These are phyloP conservation scores for Eristalis arbustorum DNA, from an alignment of 2,888 invertebrate species.

Conservation along the genomic window DNA sequence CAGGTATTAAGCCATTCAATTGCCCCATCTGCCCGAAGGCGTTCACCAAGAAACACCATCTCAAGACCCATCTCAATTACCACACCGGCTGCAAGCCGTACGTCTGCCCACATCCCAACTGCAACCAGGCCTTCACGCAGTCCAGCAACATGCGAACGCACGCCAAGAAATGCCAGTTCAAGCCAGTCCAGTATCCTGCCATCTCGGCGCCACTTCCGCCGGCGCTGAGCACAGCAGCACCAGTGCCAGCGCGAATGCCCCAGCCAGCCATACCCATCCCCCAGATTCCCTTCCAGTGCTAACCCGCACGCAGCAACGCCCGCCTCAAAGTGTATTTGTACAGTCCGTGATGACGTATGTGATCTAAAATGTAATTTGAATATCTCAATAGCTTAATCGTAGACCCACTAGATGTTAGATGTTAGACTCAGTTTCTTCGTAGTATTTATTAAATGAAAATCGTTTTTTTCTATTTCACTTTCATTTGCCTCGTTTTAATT, in stretches of 20 bases:
- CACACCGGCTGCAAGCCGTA: slow-evolving; percentile 92
- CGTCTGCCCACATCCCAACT: slow-evolving; percentile 84
- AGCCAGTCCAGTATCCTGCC: slow-evolving; percentile 74
- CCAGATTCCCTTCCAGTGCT: slow-evolving; percentile 53
- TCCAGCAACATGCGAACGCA: slow-evolving; percentile 94
- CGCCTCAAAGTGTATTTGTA: not conserved
- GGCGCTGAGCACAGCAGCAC: slow-evolving; percentile 9
- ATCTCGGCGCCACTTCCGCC: slow-evolving; percentile 27
- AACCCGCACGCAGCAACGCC: not conserved
- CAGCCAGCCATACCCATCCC: slow-evolving; percentile 26
- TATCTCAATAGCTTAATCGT: slow-evolving; percentile 50
- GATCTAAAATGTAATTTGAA: slow-evolving; percentile 62
- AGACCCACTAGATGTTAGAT: slow-evolving; percentile 7
- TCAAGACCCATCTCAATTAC: slow-evolving; percentile 91
- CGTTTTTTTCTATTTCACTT: slow-evolving; percentile 21
- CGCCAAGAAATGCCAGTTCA: slow-evolving; percentile 86
- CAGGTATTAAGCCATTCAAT: slow-evolving; percentile 88
- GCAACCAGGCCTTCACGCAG: slow-evolving; percentile 89
- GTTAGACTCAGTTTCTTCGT: not conserved
- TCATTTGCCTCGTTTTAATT: slow-evolving; percentile 11
- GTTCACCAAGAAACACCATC: slow-evolving; percentile 92
- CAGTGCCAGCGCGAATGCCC: slow-evolving; percentile 20
- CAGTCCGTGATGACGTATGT: slow-evolving; percentile 62
- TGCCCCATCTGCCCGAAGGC: slow-evolving; percentile 84
- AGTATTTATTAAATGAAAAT: slow-evolving; percentile 42